Evolutionary conservation across 2,888 invertebrate species (phyloP).

Genomic region (Mythimna lalbum): DNA sequence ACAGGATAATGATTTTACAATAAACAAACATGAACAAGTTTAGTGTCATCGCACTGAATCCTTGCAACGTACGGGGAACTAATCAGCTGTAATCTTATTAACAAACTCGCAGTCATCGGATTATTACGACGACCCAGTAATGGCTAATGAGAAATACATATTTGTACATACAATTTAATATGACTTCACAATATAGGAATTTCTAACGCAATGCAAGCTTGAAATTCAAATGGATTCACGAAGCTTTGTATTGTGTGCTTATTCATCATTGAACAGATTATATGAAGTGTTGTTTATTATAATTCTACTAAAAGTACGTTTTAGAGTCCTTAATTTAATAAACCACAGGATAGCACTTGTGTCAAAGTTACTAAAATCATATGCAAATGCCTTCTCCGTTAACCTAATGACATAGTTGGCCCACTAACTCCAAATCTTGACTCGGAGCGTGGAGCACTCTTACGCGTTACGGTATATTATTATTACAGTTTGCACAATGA

Average conservation of each 20-base stretch:
- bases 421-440: constrained; percentile 81
- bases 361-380: constrained; percentile 71
- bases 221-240: constrained; percentile 30
- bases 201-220: constrained; percentile 30
- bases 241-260: constrained; percentile 19
- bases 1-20: constrained; percentile 21
- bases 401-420: constrained; percentile 87
- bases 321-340: constrained; percentile 22
- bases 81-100: constrained; percentile 85
- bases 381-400: constrained; percentile 83
- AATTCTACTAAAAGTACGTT: not conserved
- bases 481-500: constrained; percentile 79
- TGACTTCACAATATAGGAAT: constrained; percentile 46
- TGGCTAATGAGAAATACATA: constrained; percentile 53
- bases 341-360: constrained; percentile 34
- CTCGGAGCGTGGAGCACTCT: constrained; percentile 76
- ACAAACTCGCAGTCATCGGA: constrained; percentile 54
- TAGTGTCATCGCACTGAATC: constrained; percentile 82
- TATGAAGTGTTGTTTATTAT: not conserved
- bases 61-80: constrained; percentile 74
- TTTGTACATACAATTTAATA: constrained; percentile 31
- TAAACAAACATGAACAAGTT: constrained; percentile 39
- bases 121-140: constrained; percentile 54
- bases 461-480: constrained; percentile 85
- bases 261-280: not conserved